Base-by-base conservation (phyloP, 2,797 vertebrate genomes). In the Trachurus trachurus region DNA sequence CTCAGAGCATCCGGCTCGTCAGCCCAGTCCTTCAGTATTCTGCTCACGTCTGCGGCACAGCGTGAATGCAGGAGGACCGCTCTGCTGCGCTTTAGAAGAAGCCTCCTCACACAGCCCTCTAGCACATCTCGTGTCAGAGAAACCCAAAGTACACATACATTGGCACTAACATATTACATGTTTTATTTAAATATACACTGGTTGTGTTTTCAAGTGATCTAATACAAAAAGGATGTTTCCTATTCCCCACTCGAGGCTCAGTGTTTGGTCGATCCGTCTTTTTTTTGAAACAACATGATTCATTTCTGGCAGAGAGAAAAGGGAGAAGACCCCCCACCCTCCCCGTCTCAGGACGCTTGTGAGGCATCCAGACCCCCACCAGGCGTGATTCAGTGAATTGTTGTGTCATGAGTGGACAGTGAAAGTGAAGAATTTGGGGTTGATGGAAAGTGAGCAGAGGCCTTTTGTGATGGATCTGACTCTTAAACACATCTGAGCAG, bases 1-100 rank as follows among this genome's bases (percentile, higher is more conserved):
- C 90, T 90, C 63, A 15, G 67, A 88, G 87, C 89, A 88, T 93
- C 92, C 90, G 77, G 83, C 85, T 69, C 22, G 54, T 85, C 86
- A 22, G 79, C 75, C 84, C 81, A 69, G 80, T 37, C 71, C 54
- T 73, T 90, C 86, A 63, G 86, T 79, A 89, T 87, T 90, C 89
- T 13, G 76, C 87, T 87, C 87, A 88, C 69, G 82, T 89, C 92
- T 77, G 78, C 81, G 78, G 77, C 78, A 54, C 90, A 72, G 87
- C 84, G 57, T 80, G 83, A 87, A 72, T 52, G 79, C 78, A 62
- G 84, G 71, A 82, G 66, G 74, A 44, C 21, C 21, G 13, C 85
- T 82, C 74, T 45, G 66, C 83, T 54, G 80, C 47, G 42, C 76
- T 45, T 60, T 78, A 71, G 79, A 79, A 64, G 50, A 66, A 59